Percentiles rank a stretch among this genome's conserved stretches.
Conservation (phyloP, 2,797 vertebrate genomes). For the Phrynocephalus vlangalii region DNA sequence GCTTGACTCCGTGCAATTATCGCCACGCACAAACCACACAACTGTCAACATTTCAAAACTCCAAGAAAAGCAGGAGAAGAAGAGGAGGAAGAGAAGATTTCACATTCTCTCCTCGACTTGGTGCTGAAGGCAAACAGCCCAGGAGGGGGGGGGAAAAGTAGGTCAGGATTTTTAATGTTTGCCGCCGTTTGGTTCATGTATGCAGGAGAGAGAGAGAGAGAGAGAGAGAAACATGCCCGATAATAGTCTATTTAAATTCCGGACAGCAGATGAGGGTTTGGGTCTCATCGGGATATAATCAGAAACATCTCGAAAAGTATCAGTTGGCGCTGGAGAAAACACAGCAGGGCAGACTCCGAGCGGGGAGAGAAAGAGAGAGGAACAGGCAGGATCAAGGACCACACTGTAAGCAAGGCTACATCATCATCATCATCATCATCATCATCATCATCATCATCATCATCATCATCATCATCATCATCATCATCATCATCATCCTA, state of each 20-base stretch:
- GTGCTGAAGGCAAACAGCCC: not conserved
- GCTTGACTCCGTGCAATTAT: not conserved
- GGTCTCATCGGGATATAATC: not conserved
- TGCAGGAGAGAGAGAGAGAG: not conserved
- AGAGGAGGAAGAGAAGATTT: not conserved
- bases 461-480: no score
- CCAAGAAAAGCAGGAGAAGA: not conserved
- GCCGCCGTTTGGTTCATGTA: not conserved
- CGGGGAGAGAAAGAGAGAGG: no score
- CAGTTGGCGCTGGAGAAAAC: not conserved
- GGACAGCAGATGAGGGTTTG: not conserved
- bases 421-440: no score
- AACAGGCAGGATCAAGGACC: no score
- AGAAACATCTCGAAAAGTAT: no score
- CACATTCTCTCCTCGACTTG: not conserved
- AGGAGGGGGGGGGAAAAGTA: constrained; percentile 3
- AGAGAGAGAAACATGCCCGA: no score
- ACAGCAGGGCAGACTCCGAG: rapidly evolving
- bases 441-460: no score
- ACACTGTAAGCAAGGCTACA: no score
- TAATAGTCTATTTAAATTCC: not conserved
- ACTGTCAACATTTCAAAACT: constrained; percentile 26
- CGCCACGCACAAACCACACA: not conserved
- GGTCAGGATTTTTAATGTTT: constrained; percentile 21
- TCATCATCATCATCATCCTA: no score